Base-by-base conservation (phyloP, 2,888 invertebrate species). In the Drosophila prostipennis region DNA sequence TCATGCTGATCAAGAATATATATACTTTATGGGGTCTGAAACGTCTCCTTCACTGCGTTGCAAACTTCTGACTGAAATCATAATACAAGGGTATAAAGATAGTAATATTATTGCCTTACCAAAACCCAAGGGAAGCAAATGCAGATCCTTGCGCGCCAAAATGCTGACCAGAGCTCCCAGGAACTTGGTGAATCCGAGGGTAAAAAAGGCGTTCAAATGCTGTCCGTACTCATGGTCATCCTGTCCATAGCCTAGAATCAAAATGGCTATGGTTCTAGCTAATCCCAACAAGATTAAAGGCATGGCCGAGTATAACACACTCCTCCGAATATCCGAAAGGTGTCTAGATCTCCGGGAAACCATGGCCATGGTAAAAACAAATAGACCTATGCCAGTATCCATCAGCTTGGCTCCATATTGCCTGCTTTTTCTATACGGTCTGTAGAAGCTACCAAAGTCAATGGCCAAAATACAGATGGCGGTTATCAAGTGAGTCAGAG, bases 201-300 rank as follows among this genome's bases (percentile, higher is more conserved):
- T 99, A 78, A 98, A 95, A 91, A 99, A 99, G 91, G 99, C 99
- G 92, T 99, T 99, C 97, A 99, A 98, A 91, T 99, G 99, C 0
- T 95, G 94, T 0, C 99, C 99, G 93, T 99, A 99, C 91, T 99
- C 99, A 0, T 96, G 95, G 0, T 96, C 94, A 91, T 98, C 96
- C 85, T 96, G 96, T 59, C 97, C 96, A 91, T 99, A 99, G 75
- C 96, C 94, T 1, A 96, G 91, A 32, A 94, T 91, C 85, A 94
- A 93, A 0, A 93, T 94, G 0, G 95, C 90, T 29, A 95, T 61
- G 74, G 94, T 95, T 67, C 97, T 93, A 0, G 92, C 93, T 1
- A 94, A 70, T 0, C 96, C 97, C 42, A 97, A 91, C 0, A 94
- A 61, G 7, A 95, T 79, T 51, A 93, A 91, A 0, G 92, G 91